A percentile compares a stretch with the other conserved stretches of the same genome.
Conservation (phyloP, 2,797 vertebrate species). For the Serranus cabrilla region DNA sequence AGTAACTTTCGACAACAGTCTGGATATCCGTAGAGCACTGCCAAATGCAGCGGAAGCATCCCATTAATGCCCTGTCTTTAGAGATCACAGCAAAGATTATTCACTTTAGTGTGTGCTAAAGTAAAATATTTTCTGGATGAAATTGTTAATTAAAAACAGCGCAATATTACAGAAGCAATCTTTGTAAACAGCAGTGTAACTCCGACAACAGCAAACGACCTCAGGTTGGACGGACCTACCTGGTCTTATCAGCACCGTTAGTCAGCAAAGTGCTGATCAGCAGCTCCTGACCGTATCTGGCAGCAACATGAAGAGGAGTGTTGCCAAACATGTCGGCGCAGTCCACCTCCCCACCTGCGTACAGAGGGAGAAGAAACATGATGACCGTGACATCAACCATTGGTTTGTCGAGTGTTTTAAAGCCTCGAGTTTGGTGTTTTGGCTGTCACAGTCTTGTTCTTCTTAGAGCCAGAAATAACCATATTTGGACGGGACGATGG, state of each 20-base stretch:
- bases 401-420: too few species aligned
- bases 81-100: slow-evolving; percentile 34
- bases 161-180: too few species aligned
- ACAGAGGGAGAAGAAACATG: background rate
- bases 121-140: too few species aligned
- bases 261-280: slow-evolving; percentile 96
- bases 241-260: slow-evolving; percentile 93
- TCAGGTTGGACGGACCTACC: slow-evolving; percentile 72
- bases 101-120: background rate
- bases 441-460: too few species aligned
- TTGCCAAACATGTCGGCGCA: slow-evolving; percentile 93
- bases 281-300: slow-evolving; percentile 96
- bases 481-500: too few species aligned
- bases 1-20: slow-evolving; percentile 98
- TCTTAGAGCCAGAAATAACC: too few species aligned
- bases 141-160: too few species aligned
- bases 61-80: slow-evolving; percentile 92
- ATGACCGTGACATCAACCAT: too few species aligned
- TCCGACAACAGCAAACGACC: too few species aligned
- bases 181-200: too few species aligned
- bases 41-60: slow-evolving; percentile 96
- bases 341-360: slow-evolving; percentile 93
- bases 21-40: slow-evolving; percentile 93
- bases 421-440: too few species aligned
- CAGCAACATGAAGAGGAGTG: slow-evolving; percentile 95